Evolutionary conservation across 2,797 vertebrate genomes (phyloP).

Genomic region (Loris lydekkerianus): DNA sequence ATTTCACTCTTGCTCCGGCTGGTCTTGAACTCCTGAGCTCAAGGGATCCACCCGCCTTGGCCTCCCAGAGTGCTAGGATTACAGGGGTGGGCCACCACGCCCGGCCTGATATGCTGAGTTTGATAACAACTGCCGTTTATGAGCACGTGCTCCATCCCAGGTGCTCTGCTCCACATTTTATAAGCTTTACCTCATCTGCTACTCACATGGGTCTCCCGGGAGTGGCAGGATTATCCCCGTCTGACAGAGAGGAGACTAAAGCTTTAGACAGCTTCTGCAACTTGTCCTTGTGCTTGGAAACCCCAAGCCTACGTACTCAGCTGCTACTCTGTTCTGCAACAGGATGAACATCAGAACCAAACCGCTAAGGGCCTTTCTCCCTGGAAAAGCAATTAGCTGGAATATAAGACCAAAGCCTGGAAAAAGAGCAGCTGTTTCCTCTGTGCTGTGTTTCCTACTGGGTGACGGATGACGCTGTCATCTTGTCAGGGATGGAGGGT

Average conservation of each 20-base stretch:
- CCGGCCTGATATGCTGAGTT: neutral
- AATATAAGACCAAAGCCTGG: neutral
- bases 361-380: neutral
- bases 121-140: neutral
- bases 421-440: neutral
- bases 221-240: neutral
- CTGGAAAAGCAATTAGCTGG: conserved; percentile 45
- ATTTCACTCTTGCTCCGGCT: no score
- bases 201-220: neutral
- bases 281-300: neutral
- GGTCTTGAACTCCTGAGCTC: no score
- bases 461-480: neutral
- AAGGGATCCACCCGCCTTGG: no score
- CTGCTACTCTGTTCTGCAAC: neutral
- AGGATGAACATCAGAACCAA: neutral
- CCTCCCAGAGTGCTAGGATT: no score
- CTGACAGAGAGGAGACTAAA: neutral
- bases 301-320: neutral
- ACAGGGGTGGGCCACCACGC: no score
- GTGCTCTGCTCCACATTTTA: neutral
- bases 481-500: neutral
- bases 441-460: neutral
- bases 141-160: neutral
- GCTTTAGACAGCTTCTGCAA: neutral
- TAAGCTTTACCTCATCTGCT: neutral